Conservation (phyloP, 1,140 invertebrate genomes). For the Ceratina australensis region DNA sequence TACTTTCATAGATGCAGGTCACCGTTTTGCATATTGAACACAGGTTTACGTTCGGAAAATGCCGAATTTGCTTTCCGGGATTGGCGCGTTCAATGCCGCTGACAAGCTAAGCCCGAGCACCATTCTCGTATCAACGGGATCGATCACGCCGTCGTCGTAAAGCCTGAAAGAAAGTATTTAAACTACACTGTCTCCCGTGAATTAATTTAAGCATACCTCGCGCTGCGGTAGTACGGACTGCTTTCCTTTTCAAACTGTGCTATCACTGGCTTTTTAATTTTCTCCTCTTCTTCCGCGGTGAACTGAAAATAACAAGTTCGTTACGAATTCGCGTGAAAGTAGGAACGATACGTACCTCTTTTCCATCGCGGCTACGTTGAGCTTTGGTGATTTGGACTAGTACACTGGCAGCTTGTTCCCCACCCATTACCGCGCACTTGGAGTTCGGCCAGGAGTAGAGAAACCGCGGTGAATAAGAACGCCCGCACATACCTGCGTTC, state of each 20-base stretch:
- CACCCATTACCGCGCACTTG: conserved; percentile 97
- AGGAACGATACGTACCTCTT: conserved; percentile 74
- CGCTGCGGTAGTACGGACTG: conserved; percentile 94
- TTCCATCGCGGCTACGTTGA: conserved; percentile 88
- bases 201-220: conserved; percentile 80
- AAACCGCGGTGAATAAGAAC: conserved; percentile 92
- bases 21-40: neutral
- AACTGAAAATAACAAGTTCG: conserved; percentile 76
- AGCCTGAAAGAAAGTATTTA: conserved; percentile 80
- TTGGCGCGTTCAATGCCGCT: conserved; percentile 89
- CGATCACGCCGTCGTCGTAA: conserved; percentile 98
- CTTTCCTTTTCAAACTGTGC: conserved; percentile 95
- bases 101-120: conserved; percentile 93
- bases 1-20: neutral
- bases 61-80: conserved; percentile 91
- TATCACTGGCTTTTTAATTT: conserved; percentile 92
- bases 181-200: too few species aligned
- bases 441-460: conserved; percentile 99
- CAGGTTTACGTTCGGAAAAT: conserved; percentile 93
- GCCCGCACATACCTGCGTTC: conserved; percentile 86
- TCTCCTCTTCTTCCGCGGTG: conserved; percentile 90
- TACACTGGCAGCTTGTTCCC: conserved; percentile 96
- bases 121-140: conserved; percentile 94
- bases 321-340: neutral
- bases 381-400: conserved; percentile 92